Conservation (phyloP, 1,140 invertebrate species). For the Caenorhabditis remanei region DNA sequence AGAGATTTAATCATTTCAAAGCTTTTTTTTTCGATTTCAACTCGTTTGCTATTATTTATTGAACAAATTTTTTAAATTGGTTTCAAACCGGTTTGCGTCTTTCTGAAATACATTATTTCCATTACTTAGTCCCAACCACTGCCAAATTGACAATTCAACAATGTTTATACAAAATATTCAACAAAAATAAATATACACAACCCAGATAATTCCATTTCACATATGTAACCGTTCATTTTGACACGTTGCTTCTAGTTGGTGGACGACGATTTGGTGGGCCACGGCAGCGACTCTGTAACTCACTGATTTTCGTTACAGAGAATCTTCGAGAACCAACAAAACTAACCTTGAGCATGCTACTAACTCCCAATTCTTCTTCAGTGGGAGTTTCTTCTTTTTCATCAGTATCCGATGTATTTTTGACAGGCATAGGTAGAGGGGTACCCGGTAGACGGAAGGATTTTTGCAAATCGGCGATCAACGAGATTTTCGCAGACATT, state of each 20-base stretch:
- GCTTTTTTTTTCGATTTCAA: too few species aligned
- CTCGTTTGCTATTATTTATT: too few species aligned
- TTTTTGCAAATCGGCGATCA: slow-evolving; percentile 15
- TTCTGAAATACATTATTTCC: too few species aligned
- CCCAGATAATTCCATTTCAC: neutral
- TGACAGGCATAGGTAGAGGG: neutral
- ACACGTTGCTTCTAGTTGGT: slow-evolving; percentile 1
- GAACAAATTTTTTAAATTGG: too few species aligned
- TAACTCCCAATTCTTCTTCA: neutral
- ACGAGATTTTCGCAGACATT: slow-evolving; percentile 17
- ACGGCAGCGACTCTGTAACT: slow-evolving; percentile 17
- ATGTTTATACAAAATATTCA: too few species aligned
- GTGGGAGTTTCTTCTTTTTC: neutral
- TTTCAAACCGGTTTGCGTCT: too few species aligned
- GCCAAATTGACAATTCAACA: too few species aligned
- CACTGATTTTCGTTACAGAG: neutral
- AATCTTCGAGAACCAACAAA: neutral
- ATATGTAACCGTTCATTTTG: neutral
- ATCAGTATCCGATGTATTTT: neutral
- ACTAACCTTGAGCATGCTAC: neutral
- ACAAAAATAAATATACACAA: neutral
- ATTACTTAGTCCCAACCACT: too few species aligned
- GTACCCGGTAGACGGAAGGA: neutral
- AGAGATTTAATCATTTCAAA: too few species aligned
- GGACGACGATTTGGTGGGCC: slow-evolving; percentile 29